Evolutionary conservation across 2,113 vertebrate genomes (phyloP), one percentile per base, ranked within the genome.

Genomic region (Octodon degus): DNA sequence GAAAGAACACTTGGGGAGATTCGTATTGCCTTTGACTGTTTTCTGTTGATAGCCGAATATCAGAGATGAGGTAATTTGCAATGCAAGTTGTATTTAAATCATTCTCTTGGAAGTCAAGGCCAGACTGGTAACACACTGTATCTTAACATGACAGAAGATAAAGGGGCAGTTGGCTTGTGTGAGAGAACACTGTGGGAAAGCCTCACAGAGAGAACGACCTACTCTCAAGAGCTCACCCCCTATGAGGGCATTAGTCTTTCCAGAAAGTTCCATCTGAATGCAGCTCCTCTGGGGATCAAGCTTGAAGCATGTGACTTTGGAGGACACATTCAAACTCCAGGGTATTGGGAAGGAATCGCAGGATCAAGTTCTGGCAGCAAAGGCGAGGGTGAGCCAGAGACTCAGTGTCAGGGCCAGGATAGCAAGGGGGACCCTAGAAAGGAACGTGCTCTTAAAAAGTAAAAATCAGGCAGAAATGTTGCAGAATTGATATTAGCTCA

Each of bases 131-230:
- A 30, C 80, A 77, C 58, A 43, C 3, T 40, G 14, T 16, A 14
- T 55, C 8, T 9, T 4, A 53, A 50, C 34, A 19, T 65, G n/a
- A 5, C 5, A 65, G 60, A 27, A 76, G 13, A 32, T 25, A 53
- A 65, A 50, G 16, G 10, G 19, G 5, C 82, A 53, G 2, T 16
- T 40, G 82, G 50, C 16, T 32, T 8, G 0, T 63, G 25, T 1
- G 53, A 14, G 34, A 67, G 25, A 3, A n/a, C 20, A 34, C 9
- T 7, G 25, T 0, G 4, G 5, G 16, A 24, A 24, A 3, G n/a
- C 9, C 16, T 14, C 43, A 14, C 6, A 63, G 24, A 17, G 3
- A 55, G 24, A 9, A 22, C 4, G 13, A 8, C n/a, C 0, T 11
- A 5, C 1, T 30, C 47, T 72, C 40, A 37, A 37, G 12, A 8